A percentile compares a stretch with the other conserved stretches of the same genome.
These are phyloP conservation scores for Petrophora chlorosata DNA, from an alignment of 2,888 invertebrate genomes.

Conservation along the genomic window DNA sequence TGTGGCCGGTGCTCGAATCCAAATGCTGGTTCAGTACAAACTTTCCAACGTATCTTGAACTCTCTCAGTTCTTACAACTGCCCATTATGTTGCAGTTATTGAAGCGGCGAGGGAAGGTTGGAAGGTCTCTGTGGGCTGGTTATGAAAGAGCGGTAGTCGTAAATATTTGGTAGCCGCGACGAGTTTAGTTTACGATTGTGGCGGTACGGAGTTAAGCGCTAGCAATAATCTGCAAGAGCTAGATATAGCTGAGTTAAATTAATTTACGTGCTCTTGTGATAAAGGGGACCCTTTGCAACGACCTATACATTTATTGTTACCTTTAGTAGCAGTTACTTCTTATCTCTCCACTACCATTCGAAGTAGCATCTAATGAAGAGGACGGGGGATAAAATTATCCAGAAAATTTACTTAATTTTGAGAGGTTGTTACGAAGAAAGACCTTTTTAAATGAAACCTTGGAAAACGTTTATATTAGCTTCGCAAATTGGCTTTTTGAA, in stretches of 20 bases:
- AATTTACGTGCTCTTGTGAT: slow-evolving; percentile 17
- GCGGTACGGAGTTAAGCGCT: slow-evolving; percentile 41
- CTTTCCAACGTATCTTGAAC: slow-evolving; percentile 42
- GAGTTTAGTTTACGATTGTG: slow-evolving; percentile 50
- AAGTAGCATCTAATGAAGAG: background rate
- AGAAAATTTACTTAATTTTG: slow-evolving; percentile 5
- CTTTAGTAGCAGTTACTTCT: background rate
- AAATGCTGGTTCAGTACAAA: slow-evolving; percentile 36
- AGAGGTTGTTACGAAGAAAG: slow-evolving; percentile 1
- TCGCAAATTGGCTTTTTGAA: slow-evolving; percentile 4
- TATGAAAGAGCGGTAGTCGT: slow-evolving; percentile 37
- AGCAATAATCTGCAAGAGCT: slow-evolving; percentile 22
- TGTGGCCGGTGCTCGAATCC: slow-evolving; percentile 36
- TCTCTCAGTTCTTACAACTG: slow-evolving; percentile 13
- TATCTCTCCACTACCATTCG: background rate
- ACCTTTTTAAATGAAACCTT: slow-evolving; percentile 5
- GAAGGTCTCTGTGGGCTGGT: slow-evolving; percentile 36
- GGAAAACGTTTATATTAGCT: slow-evolving; percentile 8
- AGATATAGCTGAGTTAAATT: slow-evolving; percentile 24
- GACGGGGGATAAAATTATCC: background rate
- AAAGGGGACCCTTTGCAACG: slow-evolving; percentile 3
- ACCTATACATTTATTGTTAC: slow-evolving; percentile 10
- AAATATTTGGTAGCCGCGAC: slow-evolving; percentile 50
- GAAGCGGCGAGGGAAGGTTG: slow-evolving; percentile 2
- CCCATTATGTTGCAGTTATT: background rate